Conservation (phyloP, 2,797 vertebrate genomes). For the Leontocebus nigricollis region DNA sequence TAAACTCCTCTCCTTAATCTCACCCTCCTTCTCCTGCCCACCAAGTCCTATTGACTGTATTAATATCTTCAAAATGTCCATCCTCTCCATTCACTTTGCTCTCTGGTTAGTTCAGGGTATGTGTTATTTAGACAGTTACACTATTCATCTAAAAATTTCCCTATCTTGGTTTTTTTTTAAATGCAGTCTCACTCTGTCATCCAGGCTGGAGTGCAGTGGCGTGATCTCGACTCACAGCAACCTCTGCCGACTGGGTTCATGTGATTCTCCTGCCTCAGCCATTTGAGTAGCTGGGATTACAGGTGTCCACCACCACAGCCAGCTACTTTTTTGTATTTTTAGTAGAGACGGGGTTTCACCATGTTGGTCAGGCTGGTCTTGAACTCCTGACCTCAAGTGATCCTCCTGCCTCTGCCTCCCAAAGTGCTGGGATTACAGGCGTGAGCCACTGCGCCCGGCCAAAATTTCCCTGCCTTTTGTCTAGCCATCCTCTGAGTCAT, state of each 20-base stretch:
- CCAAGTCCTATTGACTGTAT: neutral
- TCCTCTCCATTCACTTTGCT: neutral
- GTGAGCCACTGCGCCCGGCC: neutral
- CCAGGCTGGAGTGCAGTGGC: neutral
- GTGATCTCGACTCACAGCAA: neutral
- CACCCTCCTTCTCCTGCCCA: neutral
- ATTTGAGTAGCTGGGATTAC: neutral
- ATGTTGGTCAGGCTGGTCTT: neutral
- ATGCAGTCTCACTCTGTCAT: neutral
- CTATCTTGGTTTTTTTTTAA: neutral
- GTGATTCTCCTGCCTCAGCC: neutral
- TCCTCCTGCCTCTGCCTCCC: neutral
- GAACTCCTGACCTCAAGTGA: neutral
- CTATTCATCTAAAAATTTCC: neutral
- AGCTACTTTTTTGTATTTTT: neutral
- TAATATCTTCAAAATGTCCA: conserved; percentile 7
- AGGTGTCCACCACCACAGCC: neutral
- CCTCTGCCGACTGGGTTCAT: neutral
- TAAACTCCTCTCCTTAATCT: neutral
- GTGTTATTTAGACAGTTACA: neutral
- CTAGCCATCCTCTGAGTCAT: neutral
- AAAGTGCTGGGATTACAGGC: neutral
- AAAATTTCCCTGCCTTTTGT: neutral
- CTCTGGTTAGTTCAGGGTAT: neutral
- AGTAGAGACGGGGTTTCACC: neutral